These are phyloP conservation scores for Apamea monoglypha DNA, from an alignment of 2,888 invertebrate genomes.

Conservation along the genomic window DNA sequence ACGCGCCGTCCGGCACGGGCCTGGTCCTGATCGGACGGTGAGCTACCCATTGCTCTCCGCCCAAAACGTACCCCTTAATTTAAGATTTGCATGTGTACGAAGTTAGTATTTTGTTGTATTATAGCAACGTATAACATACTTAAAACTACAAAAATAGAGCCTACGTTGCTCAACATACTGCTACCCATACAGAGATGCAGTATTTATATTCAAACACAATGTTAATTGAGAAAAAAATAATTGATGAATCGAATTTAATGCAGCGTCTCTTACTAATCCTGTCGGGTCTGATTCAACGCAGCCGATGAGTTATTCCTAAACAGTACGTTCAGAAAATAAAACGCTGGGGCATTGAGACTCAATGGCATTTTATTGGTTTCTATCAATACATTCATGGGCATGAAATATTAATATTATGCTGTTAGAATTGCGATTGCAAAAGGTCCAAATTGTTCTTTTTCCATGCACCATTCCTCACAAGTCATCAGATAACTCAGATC, in stretches of 20 bases:
- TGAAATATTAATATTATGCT: conserved; percentile 35
- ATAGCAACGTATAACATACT: neutral
- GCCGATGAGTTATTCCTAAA: conserved; percentile 20
- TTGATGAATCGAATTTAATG: conserved; percentile 5
- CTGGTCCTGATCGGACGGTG: too few species aligned
- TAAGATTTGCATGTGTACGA: neutral
- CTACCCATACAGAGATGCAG: neutral
- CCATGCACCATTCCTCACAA: conserved; percentile 47
- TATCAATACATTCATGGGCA: conserved; percentile 37
- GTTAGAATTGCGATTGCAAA: conserved; percentile 30
- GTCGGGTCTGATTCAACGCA: conserved; percentile 3
- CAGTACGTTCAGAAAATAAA: conserved; percentile 43
- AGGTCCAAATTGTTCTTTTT: conserved; percentile 30
- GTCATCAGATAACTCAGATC: conserved; percentile 60
- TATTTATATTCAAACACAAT: neutral
- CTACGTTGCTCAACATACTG: neutral
- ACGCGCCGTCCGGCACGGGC: too few species aligned
- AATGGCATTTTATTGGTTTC: conserved; percentile 56
- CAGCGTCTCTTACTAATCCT: conserved; percentile 6
- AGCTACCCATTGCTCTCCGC: too few species aligned
- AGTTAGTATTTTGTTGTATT: neutral
- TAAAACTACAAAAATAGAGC: neutral
- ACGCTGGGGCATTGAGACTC: conserved; percentile 35
- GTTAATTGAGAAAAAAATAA: neutral
- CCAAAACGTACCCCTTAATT: neutral